Evolutionary conservation across 2,888 invertebrate genomes (phyloP).

Genomic region (Heliconius hortense): DNA sequence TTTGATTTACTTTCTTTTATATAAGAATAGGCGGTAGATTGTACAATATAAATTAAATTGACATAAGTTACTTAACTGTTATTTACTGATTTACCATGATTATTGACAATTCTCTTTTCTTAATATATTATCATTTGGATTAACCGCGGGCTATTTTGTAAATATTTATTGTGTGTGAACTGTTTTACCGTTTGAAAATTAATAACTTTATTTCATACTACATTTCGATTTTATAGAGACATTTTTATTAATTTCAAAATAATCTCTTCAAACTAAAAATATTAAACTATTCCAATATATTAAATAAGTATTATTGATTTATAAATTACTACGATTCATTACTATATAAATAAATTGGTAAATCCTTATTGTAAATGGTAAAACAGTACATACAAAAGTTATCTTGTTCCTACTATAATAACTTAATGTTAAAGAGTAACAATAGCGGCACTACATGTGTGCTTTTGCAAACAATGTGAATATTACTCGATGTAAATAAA

Average conservation of each 20-base stretch:
- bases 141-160: constrained; percentile 32
- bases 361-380: constrained; percentile 22
- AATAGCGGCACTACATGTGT: constrained; percentile 45
- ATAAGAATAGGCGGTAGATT: constrained; percentile 19
- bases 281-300: too few species aligned
- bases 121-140: constrained; percentile 21
- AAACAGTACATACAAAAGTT: constrained; percentile 25
- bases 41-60: constrained; percentile 11
- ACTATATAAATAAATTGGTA: not conserved
- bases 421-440: constrained; percentile 46
- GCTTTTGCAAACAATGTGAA: constrained; percentile 60
- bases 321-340: not conserved
- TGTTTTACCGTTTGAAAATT: constrained; percentile 24
- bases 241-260: too few species aligned
- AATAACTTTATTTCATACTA: constrained; percentile 1
- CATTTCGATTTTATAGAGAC: not conserved
- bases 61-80: constrained; percentile 30
- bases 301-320: too few species aligned
- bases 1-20: not conserved
- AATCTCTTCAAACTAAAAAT: not conserved
- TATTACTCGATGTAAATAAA: constrained; percentile 77
- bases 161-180: constrained; percentile 30
- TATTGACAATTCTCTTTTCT: constrained; percentile 16
- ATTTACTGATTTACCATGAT: constrained; percentile 28
- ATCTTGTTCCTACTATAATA: constrained; percentile 50